These are phyloP conservation scores for Micrastur ruficollis DNA, from an alignment of 2,797 vertebrate genomes.

Conservation along the genomic window DNA sequence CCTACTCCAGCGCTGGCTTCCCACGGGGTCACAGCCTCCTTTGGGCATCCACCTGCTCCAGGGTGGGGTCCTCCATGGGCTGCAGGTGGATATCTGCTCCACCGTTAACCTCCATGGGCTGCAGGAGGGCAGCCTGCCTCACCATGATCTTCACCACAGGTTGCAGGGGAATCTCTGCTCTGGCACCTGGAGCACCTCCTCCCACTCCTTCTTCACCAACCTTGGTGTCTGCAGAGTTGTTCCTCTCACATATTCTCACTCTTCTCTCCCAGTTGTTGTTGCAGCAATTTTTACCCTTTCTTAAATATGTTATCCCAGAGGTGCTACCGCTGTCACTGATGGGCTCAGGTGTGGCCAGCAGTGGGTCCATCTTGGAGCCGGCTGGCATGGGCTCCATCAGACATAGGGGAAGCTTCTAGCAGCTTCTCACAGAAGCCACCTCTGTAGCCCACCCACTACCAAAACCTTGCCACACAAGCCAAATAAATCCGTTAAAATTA, in stretches of 20 bases:
- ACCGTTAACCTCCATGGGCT: accelerated
- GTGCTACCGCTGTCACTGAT: accelerated
- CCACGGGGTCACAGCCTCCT: not conserved
- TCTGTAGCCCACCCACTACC: not conserved
- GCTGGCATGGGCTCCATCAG: not conserved
- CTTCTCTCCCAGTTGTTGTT: not conserved
- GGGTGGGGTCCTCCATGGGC: accelerated
- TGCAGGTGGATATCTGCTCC: not conserved
- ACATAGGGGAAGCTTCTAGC: not conserved
- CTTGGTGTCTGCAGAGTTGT: not conserved
- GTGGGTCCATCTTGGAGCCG: accelerated
- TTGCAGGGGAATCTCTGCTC: not conserved
- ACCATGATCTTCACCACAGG: accelerated
- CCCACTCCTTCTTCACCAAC: not conserved
- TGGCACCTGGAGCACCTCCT: accelerated
- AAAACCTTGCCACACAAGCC: not conserved
- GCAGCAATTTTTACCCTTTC: not conserved
- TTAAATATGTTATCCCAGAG: not conserved
- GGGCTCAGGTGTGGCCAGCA: not conserved
- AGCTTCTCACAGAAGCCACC: too few species aligned
- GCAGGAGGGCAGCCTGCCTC: not conserved
- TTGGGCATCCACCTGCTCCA: not conserved
- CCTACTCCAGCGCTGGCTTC: accelerated
- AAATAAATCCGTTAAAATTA: not conserved
- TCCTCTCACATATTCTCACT: not conserved